Base-by-base conservation (phyloP, 1,140 invertebrate genomes). In the Drosophila eugracilis region DNA sequence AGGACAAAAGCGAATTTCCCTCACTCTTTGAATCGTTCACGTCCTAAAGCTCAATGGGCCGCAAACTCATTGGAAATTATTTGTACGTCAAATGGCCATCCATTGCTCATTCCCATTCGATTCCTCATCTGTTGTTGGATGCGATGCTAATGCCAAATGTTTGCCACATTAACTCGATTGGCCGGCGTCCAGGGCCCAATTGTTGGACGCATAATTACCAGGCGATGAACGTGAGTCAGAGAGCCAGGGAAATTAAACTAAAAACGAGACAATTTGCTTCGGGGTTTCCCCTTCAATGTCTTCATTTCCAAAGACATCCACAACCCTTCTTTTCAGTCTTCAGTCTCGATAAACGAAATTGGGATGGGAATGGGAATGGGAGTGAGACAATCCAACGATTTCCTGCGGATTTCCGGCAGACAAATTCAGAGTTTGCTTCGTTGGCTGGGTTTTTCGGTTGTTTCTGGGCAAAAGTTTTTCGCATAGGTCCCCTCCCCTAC, bases 31-130 rank as follows among this genome's bases (percentile, higher is more conserved):
- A 24, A 39, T 41, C 48, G 49, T 45, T 60, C 81, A 85, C 77
- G 81, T 85, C 69, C 55, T 44, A 52, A 15, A 55, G 58, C 81
- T 78, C 81, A 85, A 85, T 85, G 81, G 80, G 81, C 77, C 83
- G 83, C 77, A 85, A 85, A 81, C 78, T 88, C 83, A 85, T 85
- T 85, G 81, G 50, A 85, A 86, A 85, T 85, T 85, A 86, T 85
- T 85, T 77, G 83, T 88, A 85, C 83, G 83, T 86, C 81, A 85
- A 57, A 59, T 53, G 75, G 42, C 22, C 49, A 63, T 32, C 62
- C 63, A n/a, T n/a, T n/a, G n/a, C n/a, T n/a, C n/a, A n/a, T n/a
- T n/a, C n/a, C n/a, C n/a, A 54, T 52, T 72, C 60, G 55, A 73
- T 73, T 73, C 47, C 47, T 73, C 71, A 48, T 60, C 63, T 34